Evolutionary conservation across 1,140 invertebrate species (phyloP).

Genomic region (Lutraria rhynchaena): DNA sequence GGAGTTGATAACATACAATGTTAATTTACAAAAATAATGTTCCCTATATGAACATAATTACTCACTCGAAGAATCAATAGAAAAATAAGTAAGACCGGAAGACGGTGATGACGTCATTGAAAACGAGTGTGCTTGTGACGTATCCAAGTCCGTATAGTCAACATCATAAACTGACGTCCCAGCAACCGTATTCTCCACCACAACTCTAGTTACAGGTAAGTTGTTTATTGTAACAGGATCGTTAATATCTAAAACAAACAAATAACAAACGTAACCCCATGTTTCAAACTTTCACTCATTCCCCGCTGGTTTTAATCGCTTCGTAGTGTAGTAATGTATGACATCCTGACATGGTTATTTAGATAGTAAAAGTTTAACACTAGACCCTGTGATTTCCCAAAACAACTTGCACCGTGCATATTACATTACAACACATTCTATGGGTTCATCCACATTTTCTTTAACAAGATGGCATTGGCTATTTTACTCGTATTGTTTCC

Average conservation of each 20-base stretch:
- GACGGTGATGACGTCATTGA: slow-evolving; percentile 22
- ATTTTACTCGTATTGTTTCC: not conserved
- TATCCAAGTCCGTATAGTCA: not conserved
- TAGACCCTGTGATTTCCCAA: not conserved
- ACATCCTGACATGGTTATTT: not conserved
- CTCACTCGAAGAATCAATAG: slow-evolving; percentile 24
- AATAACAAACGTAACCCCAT: not conserved
- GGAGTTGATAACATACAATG: too few relatives aligned
- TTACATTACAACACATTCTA: not conserved
- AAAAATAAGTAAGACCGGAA: slow-evolving; percentile 21
- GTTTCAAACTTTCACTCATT: not conserved
- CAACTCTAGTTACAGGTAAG: not conserved
- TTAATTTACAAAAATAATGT: too few relatives aligned
- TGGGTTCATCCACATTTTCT: too few relatives aligned
- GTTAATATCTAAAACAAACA: slow-evolving; percentile 26
- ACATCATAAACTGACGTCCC: slow-evolving; percentile 15
- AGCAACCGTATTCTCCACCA: slow-evolving; percentile 18
- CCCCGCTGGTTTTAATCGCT: not conserved
- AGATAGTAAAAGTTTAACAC: not conserved
- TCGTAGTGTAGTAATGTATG: not conserved
- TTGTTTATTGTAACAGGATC: slow-evolving; percentile 26
- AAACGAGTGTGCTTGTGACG: slow-evolving; percentile 14
- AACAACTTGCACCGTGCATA: not conserved
- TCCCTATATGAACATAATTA: too few relatives aligned
- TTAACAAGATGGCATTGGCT: too few relatives aligned